Evolutionary conservation across 2,113 vertebrate genomes (phyloP), one percentile per base, ranked within the genome.

Genomic region (Oncorhynchus kisutch): DNA sequence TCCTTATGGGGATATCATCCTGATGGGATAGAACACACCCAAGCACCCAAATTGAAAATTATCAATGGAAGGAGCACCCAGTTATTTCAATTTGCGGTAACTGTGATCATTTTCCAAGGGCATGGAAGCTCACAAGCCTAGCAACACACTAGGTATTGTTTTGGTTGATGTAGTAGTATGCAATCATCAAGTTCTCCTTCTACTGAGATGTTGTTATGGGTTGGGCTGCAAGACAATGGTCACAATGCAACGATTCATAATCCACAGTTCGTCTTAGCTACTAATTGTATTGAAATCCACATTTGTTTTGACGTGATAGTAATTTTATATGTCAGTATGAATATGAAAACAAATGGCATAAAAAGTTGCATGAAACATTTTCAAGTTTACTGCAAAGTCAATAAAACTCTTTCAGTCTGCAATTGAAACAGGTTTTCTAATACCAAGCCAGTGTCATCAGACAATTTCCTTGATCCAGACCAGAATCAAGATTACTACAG

Each of bases 401-500:
- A 74, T 67, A 66, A 14, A 34, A 34, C 16, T 31, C 13, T 24
- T 25, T 24, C 60, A 20, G 31, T 25, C 31, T 67, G 39, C 64
- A 27, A 65, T 12, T 34, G 70, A 59, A 57, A 54, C 31, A 25
- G 12, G 27, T 67, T 67, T 16, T 14, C 14, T 16, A 34, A 18
- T 16, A 31, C 24, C 27, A 64, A 64, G 62, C 62, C 62, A 66
- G 24, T 11, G 16, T 25, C 24, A 66, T 27, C 24, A 14, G 70
- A 8, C 59, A 24, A 22, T 62, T 20, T 22, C 71, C 68, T 70
- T 72, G 72, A 27, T 49, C 62, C 34, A 39, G 51, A 71, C 62
- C 71, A 22, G 48, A 24, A 18, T 54, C 18, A 25, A 22, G 68
- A 81, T 68, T 59, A 81, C 77, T 39, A 64, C 67, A n/a, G 71